phyloP scores from a whole-genome alignment of 2,888 invertebrate genomes.

The Gari tellinella region DNA sequence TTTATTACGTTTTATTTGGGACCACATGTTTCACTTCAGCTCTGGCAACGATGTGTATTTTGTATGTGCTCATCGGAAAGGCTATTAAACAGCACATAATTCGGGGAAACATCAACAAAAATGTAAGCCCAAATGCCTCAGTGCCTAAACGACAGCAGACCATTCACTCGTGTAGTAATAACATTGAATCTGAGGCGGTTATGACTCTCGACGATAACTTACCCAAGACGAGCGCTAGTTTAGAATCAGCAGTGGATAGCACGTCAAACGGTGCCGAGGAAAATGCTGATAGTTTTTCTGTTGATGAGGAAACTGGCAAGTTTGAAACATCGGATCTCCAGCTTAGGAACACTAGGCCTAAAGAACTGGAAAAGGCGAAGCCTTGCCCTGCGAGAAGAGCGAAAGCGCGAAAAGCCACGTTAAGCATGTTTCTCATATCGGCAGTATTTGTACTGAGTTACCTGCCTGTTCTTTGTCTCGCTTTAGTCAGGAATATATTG shows the following conservation, averaged over 20 bases:
- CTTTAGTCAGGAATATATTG: slow-evolving; percentile 41
- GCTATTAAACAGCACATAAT: slow-evolving; percentile 46
- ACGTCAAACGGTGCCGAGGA: slow-evolving; percentile 27
- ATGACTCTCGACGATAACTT: neutral
- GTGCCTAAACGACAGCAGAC: slow-evolving; percentile 34
- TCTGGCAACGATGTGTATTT: slow-evolving; percentile 43
- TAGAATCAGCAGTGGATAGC: neutral
- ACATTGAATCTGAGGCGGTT: neutral
- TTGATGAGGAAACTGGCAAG: slow-evolving; percentile 23
- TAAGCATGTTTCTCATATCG: slow-evolving; percentile 66
- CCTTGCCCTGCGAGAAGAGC: slow-evolving; percentile 26
- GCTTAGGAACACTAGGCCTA: neutral
- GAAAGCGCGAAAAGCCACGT: slow-evolving; percentile 61
- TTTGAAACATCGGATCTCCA: slow-evolving; percentile 5
- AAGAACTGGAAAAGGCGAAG: slow-evolving; percentile 21
- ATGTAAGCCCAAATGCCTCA: slow-evolving; percentile 42
- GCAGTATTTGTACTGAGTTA: slow-evolving; percentile 60
- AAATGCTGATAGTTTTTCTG: slow-evolving; percentile 16
- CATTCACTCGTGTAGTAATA: neutral
- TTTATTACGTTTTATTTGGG: slow-evolving; percentile 46
- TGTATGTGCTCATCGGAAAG: slow-evolving; percentile 51
- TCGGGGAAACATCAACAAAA: slow-evolving; percentile 39
- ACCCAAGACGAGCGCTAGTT: neutral
- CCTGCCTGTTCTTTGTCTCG: slow-evolving; percentile 61
- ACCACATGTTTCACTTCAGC: slow-evolving; percentile 36